These are phyloP conservation scores for Noctilio leporinus DNA, from an alignment of 2,113 vertebrate genomes.

Conservation along the genomic window DNA sequence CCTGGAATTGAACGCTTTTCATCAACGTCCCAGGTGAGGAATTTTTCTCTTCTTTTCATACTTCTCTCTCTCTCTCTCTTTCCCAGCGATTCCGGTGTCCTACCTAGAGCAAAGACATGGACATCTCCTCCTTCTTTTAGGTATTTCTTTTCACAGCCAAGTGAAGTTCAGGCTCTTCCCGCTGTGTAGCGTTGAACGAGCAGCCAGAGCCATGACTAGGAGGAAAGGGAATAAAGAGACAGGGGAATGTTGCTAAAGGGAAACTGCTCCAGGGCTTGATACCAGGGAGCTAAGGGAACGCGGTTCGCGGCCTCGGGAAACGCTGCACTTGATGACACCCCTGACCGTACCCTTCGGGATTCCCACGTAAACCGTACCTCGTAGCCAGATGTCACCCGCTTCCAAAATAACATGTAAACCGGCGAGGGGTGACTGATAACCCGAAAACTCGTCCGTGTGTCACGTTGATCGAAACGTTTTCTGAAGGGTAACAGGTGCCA, in stretches of 20 bases:
- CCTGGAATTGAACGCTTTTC: background rate
- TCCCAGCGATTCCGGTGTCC: background rate
- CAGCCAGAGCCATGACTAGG: background rate
- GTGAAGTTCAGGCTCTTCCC: background rate
- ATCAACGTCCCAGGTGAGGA: background rate
- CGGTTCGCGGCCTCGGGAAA: background rate
- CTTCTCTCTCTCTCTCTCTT: too few relatives aligned
- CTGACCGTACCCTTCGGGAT: background rate
- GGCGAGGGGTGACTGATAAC: background rate
- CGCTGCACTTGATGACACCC: background rate
- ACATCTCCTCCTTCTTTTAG: background rate
- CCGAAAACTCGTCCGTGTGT: background rate
- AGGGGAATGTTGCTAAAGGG: background rate
- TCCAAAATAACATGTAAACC: background rate
- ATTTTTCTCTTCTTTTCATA: background rate
- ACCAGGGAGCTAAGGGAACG: background rate
- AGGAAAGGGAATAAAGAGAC: background rate
- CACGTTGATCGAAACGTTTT: background rate
- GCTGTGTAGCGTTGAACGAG: background rate
- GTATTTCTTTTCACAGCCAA: background rate
- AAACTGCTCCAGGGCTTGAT: background rate
- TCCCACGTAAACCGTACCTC: background rate
- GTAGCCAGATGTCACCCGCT: background rate
- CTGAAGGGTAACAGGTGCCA: background rate
- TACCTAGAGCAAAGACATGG: background rate